Conservation (phyloP, 2,888 invertebrate species). For the Lycophotia porphyrea region DNA sequence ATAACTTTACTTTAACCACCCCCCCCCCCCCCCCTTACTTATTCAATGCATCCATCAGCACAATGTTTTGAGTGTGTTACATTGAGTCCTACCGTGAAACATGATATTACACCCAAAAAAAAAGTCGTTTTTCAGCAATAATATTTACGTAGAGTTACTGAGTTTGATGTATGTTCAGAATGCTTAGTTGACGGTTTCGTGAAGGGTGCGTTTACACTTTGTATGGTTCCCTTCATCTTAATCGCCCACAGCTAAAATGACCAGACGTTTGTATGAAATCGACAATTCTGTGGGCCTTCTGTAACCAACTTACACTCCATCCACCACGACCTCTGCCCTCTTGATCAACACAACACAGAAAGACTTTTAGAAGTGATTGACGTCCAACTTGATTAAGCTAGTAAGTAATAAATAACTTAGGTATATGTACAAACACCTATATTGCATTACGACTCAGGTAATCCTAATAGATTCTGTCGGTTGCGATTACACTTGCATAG, state of each 20-base stretch:
- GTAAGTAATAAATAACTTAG: constrained; percentile 17
- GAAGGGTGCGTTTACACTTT: too few species aligned
- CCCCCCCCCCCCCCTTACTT: too few species aligned
- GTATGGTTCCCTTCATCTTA: background rate
- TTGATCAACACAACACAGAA: constrained; percentile 47
- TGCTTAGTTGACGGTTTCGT: too few species aligned
- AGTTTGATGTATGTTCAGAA: too few species aligned
- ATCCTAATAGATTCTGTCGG: constrained; percentile 41
- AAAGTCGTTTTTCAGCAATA: too few species aligned
- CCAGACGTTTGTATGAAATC: background rate
- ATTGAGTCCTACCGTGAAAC: too few species aligned
- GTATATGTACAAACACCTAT: constrained; percentile 17
- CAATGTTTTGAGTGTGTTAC: too few species aligned
- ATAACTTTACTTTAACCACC: too few species aligned
- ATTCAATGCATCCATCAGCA: too few species aligned
- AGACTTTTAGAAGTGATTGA: constrained; percentile 48
- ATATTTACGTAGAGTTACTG: too few species aligned
- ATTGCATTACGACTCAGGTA: constrained; percentile 43
- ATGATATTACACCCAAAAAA: too few species aligned
- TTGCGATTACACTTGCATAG: constrained; percentile 34
- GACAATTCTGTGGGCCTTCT: constrained; percentile 22
- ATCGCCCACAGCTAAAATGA: background rate
- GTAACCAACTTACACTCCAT: background rate
- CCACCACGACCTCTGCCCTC: constrained; percentile 49
- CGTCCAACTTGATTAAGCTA: constrained; percentile 38